These are phyloP conservation scores for Peromyscus eremicus DNA, from an alignment of 2,797 vertebrate species.

Conservation along the genomic window DNA sequence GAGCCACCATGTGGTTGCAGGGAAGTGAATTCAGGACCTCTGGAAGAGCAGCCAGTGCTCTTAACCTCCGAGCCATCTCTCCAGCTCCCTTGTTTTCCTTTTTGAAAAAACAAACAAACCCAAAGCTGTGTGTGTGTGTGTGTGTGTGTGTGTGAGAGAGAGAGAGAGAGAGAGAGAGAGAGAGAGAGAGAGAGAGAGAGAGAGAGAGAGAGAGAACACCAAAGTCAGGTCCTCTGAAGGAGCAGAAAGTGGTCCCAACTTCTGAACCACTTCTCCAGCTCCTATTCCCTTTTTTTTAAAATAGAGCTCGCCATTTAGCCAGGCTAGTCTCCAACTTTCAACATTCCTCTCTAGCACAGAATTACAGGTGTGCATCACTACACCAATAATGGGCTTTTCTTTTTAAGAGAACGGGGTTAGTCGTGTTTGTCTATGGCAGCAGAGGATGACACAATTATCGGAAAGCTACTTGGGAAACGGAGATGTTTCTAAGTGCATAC, in stretches of 20 bases:
- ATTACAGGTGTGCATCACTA: not conserved
- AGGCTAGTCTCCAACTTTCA: not conserved
- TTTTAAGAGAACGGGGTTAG: not conserved
- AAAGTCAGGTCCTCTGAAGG: not conserved
- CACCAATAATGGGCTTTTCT: not conserved
- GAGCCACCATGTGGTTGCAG: too few species aligned
- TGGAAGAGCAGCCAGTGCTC: not conserved
- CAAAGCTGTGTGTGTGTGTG: too few species aligned
- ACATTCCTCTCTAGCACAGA: not conserved
- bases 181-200: too few species aligned
- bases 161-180: too few species aligned
- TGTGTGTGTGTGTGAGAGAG: too few species aligned
- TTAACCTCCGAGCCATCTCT: not conserved
- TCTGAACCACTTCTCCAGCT: not conserved
- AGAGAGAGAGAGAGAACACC: not conserved
- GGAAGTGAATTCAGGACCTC: not conserved
- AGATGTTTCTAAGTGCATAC: not conserved
- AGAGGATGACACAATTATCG: constrained; percentile 16
- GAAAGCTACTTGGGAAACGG: not conserved
- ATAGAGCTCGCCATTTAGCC: not conserved
- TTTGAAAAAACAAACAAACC: too few species aligned
- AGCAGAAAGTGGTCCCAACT: not conserved
- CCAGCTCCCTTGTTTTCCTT: too few species aligned
- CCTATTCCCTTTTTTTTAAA: not conserved
- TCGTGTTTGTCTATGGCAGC: not conserved